Percentiles rank a stretch among this genome's conserved stretches.
These are phyloP conservation scores for Papilio aristodemus DNA, from an alignment of 1,140 invertebrate species.

Conservation along the genomic window DNA sequence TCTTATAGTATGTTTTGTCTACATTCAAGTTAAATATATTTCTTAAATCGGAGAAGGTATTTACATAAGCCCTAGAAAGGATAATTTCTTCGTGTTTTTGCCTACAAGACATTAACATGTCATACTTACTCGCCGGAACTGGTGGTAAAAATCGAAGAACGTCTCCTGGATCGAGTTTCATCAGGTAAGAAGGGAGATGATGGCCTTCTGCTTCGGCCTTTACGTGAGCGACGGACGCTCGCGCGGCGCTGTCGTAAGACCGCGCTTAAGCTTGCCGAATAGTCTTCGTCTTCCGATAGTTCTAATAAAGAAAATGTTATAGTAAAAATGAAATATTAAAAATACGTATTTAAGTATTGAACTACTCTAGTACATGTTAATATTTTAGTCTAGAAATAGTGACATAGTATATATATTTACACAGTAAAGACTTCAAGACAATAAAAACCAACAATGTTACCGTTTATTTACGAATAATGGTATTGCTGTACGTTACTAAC, in stretches of 20 bases:
- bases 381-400: too few relatives aligned
- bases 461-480: too few relatives aligned
- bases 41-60: too few relatives aligned
- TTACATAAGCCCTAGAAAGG: too few relatives aligned
- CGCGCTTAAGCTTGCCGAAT: constrained; percentile 89
- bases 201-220: constrained; percentile 82
- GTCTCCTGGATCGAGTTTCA: constrained; percentile 77
- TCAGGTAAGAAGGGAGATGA: constrained; percentile 87
- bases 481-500: not conserved
- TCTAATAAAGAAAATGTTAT: constrained; percentile 46
- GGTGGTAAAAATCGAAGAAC: constrained; percentile 90
- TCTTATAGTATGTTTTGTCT: too few relatives aligned
- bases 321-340: not conserved
- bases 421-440: too few relatives aligned
- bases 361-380: too few relatives aligned
- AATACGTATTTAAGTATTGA: not conserved
- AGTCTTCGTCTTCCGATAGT: constrained; percentile 87
- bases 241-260: constrained; percentile 89
- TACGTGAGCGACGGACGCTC: constrained; percentile 83
- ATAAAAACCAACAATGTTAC: too few relatives aligned
- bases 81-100: too few relatives aligned
- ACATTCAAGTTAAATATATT: too few relatives aligned
- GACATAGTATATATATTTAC: too few relatives aligned
- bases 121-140: constrained; percentile 92
- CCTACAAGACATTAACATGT: too few relatives aligned